A percentile compares a stretch with the other conserved stretches of the same genome.
These are phyloP conservation scores for Drosophila robusta DNA, from an alignment of 2,888 invertebrate species.

Conservation along the genomic window DNA sequence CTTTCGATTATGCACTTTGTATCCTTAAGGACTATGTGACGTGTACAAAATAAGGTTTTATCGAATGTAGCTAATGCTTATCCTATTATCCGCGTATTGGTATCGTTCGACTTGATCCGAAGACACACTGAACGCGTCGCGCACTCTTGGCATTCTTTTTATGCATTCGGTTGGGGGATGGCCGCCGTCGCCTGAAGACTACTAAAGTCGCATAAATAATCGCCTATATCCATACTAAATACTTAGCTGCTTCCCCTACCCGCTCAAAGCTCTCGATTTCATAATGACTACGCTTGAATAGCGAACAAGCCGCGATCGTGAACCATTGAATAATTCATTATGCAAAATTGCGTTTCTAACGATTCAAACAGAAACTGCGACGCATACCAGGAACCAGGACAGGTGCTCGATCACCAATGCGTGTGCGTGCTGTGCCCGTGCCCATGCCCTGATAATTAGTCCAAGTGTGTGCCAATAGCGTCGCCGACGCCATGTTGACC, in stretches of 20 bases:
- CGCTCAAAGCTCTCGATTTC: constrained; percentile 27
- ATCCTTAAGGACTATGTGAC: constrained; percentile 7
- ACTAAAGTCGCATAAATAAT: constrained; percentile 62
- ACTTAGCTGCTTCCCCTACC: constrained; percentile 15
- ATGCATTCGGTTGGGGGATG: constrained; percentile 44
- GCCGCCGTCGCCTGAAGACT: constrained; percentile 8
- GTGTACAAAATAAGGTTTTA: constrained; percentile 20
- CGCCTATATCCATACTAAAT: constrained; percentile 54
- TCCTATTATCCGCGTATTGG: constrained; percentile 27
- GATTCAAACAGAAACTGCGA: constrained; percentile 55
- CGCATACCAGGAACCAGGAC: constrained; percentile 48
- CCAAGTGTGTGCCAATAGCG: constrained; percentile 52
- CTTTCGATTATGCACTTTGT: constrained; percentile 5
- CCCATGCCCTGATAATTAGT: constrained; percentile 57
- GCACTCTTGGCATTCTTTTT: constrained; percentile 55
- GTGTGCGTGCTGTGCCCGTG: constrained; percentile 22
- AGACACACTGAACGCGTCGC: constrained; percentile 69
- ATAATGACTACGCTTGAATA: constrained; percentile 41
- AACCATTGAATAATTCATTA: constrained; percentile 68
- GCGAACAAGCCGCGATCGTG: constrained; percentile 8
- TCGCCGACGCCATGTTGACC: constrained; percentile 46
- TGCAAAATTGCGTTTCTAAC: constrained; percentile 51
- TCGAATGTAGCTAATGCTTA: neutral
- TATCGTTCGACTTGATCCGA: constrained; percentile 62
- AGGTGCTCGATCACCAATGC: constrained; percentile 16